phyloP scores from a whole-genome alignment of 2,797 vertebrate species.

The Leuciscus waleckii region DNA sequence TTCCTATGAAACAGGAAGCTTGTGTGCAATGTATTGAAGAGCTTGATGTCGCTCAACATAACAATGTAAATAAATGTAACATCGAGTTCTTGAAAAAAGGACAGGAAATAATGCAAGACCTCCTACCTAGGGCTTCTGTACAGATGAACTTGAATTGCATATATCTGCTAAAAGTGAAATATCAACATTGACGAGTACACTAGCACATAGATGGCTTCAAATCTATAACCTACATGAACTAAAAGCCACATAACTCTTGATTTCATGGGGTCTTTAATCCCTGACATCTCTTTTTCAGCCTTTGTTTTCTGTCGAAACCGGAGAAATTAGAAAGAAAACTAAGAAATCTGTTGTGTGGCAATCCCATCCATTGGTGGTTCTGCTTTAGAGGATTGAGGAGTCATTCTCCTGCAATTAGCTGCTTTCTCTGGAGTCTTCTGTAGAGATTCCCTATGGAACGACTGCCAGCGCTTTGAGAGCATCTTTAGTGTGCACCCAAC shows the following conservation, averaged over 20 bases:
- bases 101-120: neutral
- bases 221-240: neutral
- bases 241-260: constrained; percentile 10
- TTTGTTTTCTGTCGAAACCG: constrained; percentile 57
- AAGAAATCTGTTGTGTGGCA: constrained; percentile 69
- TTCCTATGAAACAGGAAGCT: neutral
- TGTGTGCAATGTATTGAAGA: neutral
- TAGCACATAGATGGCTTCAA: neutral
- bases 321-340: constrained; percentile 64
- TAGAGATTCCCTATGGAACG: constrained; percentile 68
- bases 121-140: neutral
- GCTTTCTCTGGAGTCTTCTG: constrained; percentile 69
- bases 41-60: neutral
- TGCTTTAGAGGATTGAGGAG: constrained; percentile 70
- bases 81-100: neutral
- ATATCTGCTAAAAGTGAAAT: neutral
- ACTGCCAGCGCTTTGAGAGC: constrained; percentile 66
- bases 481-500: constrained; percentile 57
- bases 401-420: constrained; percentile 70
- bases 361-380: constrained; percentile 72
- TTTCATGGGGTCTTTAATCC: constrained; percentile 52
- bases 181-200: neutral
- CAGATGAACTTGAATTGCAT: neutral
- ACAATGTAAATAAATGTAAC: neutral
- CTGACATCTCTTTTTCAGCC: constrained; percentile 26